Conservation (phyloP, 1,140 invertebrate genomes). For the Drosophila malerkotliana region DNA sequence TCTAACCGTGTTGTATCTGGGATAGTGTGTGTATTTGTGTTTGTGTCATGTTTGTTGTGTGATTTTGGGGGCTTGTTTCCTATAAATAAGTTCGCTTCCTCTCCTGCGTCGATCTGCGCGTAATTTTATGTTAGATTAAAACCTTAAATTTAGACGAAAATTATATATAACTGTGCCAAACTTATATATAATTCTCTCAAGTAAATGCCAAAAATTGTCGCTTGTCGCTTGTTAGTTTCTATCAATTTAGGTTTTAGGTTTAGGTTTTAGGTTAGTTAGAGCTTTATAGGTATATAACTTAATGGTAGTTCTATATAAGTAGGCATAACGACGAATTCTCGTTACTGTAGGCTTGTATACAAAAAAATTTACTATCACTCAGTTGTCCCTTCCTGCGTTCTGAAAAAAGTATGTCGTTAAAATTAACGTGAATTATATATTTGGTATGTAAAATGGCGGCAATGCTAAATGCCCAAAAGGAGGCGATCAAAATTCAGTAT, state of each 20-base stretch:
- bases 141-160: slow-evolving; percentile 81
- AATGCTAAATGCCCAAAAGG: slow-evolving; percentile 60
- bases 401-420: slow-evolving; percentile 43
- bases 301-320: slow-evolving; percentile 70
- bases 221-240: slow-evolving; percentile 34
- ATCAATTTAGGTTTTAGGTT: slow-evolving; percentile 42
- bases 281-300: slow-evolving; percentile 47
- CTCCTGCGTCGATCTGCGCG: slow-evolving; percentile 29
- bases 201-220: slow-evolving; percentile 76
- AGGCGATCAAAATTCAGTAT: slow-evolving; percentile 24
- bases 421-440: slow-evolving; percentile 60
- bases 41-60: slow-evolving; percentile 36
- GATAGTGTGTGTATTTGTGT: slow-evolving; percentile 9
- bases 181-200: slow-evolving; percentile 74
- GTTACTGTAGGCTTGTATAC: slow-evolving; percentile 33
- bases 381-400: slow-evolving; percentile 45
- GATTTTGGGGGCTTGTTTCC: slow-evolving; percentile 28
- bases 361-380: slow-evolving; percentile 75
- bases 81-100: slow-evolving; percentile 59
- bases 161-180: slow-evolving; percentile 62
- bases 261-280: slow-evolving; percentile 35
- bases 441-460: slow-evolving; percentile 81
- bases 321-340: slow-evolving; percentile 55
- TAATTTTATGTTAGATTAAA: slow-evolving; percentile 54
- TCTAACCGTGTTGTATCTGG: slow-evolving; percentile 22